Conservation (phyloP, 2,797 vertebrate species). For the Capromys pilorides region DNA sequence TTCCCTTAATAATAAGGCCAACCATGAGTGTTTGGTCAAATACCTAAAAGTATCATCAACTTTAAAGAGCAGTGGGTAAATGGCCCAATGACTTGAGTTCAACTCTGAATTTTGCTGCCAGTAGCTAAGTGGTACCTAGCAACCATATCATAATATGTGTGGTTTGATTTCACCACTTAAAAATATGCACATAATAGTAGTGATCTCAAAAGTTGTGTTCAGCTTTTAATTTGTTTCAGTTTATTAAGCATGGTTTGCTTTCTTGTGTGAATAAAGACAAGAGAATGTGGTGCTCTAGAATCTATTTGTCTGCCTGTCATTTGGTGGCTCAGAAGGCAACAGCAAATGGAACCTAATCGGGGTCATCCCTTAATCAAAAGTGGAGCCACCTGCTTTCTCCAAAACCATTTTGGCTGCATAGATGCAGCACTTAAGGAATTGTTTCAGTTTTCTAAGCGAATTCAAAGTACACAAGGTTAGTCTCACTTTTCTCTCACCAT, state of each 20-base stretch:
- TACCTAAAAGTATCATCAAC: not conserved
- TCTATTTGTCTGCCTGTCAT: slow-evolving; percentile 51
- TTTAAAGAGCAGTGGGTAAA: not conserved
- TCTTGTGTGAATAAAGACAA: not conserved
- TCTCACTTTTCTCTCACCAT: not conserved
- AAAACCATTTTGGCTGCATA: not conserved
- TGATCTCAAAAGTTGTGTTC: slow-evolving; percentile 24
- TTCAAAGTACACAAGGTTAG: not conserved
- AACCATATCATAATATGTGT: not conserved
- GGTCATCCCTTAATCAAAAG: slow-evolving; percentile 36
- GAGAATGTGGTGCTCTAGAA: slow-evolving; percentile 16
- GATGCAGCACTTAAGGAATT: not conserved
- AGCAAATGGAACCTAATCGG: not conserved
- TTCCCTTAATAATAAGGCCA: slow-evolving; percentile 48
- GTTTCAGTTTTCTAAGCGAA: not conserved
- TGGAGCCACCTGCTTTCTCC: not conserved
- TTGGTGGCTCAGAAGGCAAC: slow-evolving; percentile 8
- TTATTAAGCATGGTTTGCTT: slow-evolving; percentile 4
- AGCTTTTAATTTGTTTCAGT: slow-evolving; percentile 5
- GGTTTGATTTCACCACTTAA: slow-evolving; percentile 19
- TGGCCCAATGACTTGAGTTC: not conserved
- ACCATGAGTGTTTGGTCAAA: not conserved
- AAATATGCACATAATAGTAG: not conserved
- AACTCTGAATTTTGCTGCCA: not conserved
- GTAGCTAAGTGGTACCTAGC: not conserved